Percentiles rank a stretch among this genome's conserved stretches.
phyloP scores from a whole-genome alignment of 2,888 invertebrate genomes.

The Tupiocoris notatus region DNA sequence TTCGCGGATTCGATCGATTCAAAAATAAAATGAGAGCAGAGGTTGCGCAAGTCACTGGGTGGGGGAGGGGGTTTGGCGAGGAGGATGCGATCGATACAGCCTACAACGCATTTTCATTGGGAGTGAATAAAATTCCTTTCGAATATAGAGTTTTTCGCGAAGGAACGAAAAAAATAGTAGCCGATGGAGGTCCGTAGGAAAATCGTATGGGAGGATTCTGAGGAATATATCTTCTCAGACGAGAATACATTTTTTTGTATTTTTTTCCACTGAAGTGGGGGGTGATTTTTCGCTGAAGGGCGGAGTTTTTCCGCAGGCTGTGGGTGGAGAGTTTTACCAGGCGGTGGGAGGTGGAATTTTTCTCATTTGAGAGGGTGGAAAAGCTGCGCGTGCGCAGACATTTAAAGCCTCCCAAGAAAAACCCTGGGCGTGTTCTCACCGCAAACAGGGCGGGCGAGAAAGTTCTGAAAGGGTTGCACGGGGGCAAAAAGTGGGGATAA shows the following conservation, averaged over 20 bases:
- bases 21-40: constrained; percentile 1
- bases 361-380: constrained; percentile 2
- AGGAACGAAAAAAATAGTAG: not conserved
- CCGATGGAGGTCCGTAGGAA: not conserved
- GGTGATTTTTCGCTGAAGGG: not conserved
- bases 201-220: not conserved
- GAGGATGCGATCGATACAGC: constrained; percentile 24
- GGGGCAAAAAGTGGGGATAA: not conserved
- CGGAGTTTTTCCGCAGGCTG: not conserved
- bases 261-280: not conserved
- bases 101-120: not conserved
- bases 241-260: not conserved
- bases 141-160: not conserved
- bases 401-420: constrained; percentile 24
- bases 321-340: not conserved
- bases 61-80: constrained; percentile 25
- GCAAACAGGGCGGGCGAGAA: constrained; percentile 31
- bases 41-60: not conserved
- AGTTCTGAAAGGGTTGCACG: constrained; percentile 14
- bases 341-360: constrained; percentile 19
- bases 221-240: not conserved
- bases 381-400: constrained; percentile 8
- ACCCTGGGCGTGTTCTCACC: constrained; percentile 32
- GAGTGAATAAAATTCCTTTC: not conserved
- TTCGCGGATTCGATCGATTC: not conserved